Percentiles rank a stretch among this genome's conserved stretches.
Evolutionary conservation across 2,888 invertebrate species (phyloP).

Genomic region (Pandemis heparana): DNA sequence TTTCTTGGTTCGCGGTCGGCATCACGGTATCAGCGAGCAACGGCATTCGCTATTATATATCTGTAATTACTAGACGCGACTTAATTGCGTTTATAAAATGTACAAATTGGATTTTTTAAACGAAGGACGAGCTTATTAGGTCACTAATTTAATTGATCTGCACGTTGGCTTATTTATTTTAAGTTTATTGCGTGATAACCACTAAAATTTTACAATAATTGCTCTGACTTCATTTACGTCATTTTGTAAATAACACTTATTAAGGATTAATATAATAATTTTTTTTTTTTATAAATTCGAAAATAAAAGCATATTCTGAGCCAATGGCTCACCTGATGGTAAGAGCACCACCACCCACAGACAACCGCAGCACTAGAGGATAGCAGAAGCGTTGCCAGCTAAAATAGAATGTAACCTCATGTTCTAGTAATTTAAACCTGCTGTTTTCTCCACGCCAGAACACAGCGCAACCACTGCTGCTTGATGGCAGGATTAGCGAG

Average conservation of each 20-base stretch:
- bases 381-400: no score
- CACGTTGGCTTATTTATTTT: neutral
- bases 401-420: no score
- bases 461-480: no score
- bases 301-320: no score
- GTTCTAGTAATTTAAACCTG: no score
- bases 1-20: conserved; percentile 1
- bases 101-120: conserved; percentile 13
- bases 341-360: no score
- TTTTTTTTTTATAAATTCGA: no score
- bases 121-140: conserved; percentile 33
- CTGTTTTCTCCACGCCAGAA: no score
- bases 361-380: no score
- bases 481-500: no score
- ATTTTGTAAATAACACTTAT: neutral
- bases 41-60: conserved; percentile 52
- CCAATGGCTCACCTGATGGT: no score
- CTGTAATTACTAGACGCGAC: conserved; percentile 50
- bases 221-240: neutral
- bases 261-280: no score
- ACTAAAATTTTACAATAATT: neutral
- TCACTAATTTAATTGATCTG: conserved; percentile 25
- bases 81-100: conserved; percentile 36
- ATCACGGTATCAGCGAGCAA: conserved; percentile 43
- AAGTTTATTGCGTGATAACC: neutral